A percentile compares a stretch with the other conserved stretches of the same genome.
These are phyloP conservation scores for Zosterops japonicus DNA, from an alignment of 2,113 vertebrate genomes.

Conservation along the genomic window DNA sequence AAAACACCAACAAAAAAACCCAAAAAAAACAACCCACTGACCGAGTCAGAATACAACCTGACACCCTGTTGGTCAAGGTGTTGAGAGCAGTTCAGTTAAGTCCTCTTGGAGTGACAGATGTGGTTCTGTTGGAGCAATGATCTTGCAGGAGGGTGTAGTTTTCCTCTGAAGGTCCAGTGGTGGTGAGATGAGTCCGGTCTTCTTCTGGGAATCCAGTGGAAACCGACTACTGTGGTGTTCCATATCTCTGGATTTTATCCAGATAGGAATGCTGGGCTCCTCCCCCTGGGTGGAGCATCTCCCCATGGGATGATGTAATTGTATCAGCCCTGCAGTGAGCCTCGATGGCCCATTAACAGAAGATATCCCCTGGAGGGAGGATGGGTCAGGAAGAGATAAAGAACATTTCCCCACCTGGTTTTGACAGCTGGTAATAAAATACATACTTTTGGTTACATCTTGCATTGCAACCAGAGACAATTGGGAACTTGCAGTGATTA, in stretches of 20 bases:
- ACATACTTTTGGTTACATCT: not conserved
- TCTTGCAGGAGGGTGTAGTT: not conserved
- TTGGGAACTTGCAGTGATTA: not conserved
- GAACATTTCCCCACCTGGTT: not conserved
- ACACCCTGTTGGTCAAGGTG: not conserved
- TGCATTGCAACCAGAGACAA: not conserved
- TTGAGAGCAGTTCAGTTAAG: not conserved
- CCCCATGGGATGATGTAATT: not conserved
- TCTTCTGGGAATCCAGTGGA: not conserved
- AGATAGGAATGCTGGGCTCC: not conserved
- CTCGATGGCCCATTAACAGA: not conserved
- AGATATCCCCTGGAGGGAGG: not conserved
- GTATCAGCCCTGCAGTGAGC: not conserved
- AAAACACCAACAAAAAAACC: too few relatives aligned
- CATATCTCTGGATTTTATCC: not conserved
- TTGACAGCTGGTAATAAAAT: not conserved
- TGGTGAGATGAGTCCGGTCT: not conserved
- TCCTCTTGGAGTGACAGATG: not conserved
- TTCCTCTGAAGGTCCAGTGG: not conserved
- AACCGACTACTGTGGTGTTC: not conserved
- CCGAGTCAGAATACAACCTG: not conserved
- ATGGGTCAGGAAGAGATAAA: not conserved
- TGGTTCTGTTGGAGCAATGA: not conserved
- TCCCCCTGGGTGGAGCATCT: not conserved
- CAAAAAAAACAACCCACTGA: not conserved